A percentile compares a stretch with the other conserved stretches of the same genome.
phyloP scores from a whole-genome alignment of 2,113 vertebrate genomes.

The Lophius piscatorius region DNA sequence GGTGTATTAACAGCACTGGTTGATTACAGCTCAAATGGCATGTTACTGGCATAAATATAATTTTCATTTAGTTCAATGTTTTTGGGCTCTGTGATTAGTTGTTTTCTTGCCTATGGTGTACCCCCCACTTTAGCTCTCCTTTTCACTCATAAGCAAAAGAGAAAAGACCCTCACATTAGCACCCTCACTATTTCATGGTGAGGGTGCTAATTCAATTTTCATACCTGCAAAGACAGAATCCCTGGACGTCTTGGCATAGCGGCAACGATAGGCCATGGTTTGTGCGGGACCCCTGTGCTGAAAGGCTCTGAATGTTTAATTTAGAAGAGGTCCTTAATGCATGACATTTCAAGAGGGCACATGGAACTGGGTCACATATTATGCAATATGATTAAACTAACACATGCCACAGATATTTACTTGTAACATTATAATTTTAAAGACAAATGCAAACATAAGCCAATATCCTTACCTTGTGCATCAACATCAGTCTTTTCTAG shows the following conservation, averaged over 20 bases:
- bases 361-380: not conserved
- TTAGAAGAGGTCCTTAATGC: slow-evolving; percentile 2
- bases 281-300: not conserved
- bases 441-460: not conserved
- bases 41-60: slow-evolving; percentile 9
- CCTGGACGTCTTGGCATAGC: slow-evolving; percentile 13
- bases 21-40: slow-evolving; percentile 29
- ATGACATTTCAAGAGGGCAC: not conserved
- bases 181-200: slow-evolving; percentile 23
- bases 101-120: not conserved
- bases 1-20: slow-evolving; percentile 22
- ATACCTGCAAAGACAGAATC: slow-evolving; percentile 33
- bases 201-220: slow-evolving; percentile 48
- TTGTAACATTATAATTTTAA: not conserved
- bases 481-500: slow-evolving; percentile 3
- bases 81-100: not conserved
- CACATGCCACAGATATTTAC: slow-evolving; percentile 4
- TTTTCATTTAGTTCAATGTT: slow-evolving; percentile 1
- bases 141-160: slow-evolving; percentile 5
- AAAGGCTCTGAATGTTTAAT: slow-evolving; percentile 21
- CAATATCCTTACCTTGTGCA: not conserved
- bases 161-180: too few species aligned
- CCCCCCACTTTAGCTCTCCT: not conserved
- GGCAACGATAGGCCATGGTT: not conserved
- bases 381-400: not conserved